Base-by-base conservation (phyloP, 2,888 invertebrate genomes). In the Anorthoa munda region DNA sequence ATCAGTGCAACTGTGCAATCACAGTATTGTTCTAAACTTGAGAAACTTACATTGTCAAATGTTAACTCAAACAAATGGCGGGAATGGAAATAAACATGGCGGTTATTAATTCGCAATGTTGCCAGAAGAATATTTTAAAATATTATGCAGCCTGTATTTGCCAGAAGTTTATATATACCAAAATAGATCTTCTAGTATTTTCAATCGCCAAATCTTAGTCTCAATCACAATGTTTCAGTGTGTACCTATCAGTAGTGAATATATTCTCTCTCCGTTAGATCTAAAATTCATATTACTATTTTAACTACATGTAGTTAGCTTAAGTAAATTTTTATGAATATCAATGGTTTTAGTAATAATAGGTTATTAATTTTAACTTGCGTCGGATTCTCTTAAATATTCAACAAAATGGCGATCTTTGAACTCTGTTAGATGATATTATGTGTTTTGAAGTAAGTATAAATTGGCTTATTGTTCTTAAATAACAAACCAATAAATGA, bases 391-490 rank as follows among this genome's bases (percentile, higher is more conserved):
- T 89, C 85, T 86, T 87, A 74, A 89, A 86, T 88, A 89, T 81
- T 89, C 84, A 87, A 86, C 83, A 83, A 88, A 85, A 88, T 87
- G 89, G 85, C 88, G 89, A 92, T 92, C 90, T 94, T 93, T 90
- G 86, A 93, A 89, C 91, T 93, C 90, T 93, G 83, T 93, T 94
- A 94, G 93, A 91, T 90, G 88, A 88, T 88, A 88, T 88, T 89
- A 91, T 91, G 91, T 94, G 91, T 94, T 94, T 95, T 92, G 88
- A 93, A 93, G 87, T 94, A 93, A 92, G 90, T 94, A 91, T 94
- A 89, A 90, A 94, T 93, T 93, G 93, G 95, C 96, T 95, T 95
- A 95, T 93, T 92, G 93, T 94, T 93, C 95, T 95, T 93, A 90
- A 91, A 92, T 92, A 92, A 93, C 88, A 92, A 94, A 93, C 93